Evolutionary conservation across 2,113 vertebrate genomes (phyloP), one percentile per base, ranked within the genome.

Genomic region (Caretta caretta): DNA sequence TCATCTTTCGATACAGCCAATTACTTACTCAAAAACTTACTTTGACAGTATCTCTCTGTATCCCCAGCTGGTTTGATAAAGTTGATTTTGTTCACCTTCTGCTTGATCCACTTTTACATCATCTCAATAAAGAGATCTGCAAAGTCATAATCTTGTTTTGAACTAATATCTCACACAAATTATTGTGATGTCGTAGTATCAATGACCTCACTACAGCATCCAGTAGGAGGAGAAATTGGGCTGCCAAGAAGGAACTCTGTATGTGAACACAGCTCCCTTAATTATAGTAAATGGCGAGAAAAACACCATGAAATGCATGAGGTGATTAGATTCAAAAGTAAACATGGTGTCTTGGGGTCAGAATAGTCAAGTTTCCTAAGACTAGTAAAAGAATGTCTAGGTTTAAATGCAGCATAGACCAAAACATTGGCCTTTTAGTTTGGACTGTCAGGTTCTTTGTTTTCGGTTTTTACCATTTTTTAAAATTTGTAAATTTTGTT

Each of bases 391-490:
- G n/a, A 62, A 62, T 62, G 1, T 2, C 31, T 79, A 42, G 48
- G 0, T 35, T 91, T 54, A 6, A 82, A 51, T 51, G 1, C 1
- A 1, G 14, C 5, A 0, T n/a, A 38, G 93, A 57, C n/a, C 8
- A 27, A 78, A 72, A 72, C 8, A 38, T 69, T 72, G 65, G 35
- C n/a, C 65, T 72, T 69, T 19, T n/a, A 10, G n/a, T 72, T 72
- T n/a, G 35, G 65, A 8, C 17, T 69, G 38, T n/a, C 35, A 20
- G 13, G 65, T 38, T 72, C 31, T 65, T 69, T 38, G 35, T 38
- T 38, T 11, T 38, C 65, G 22, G 10, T 72, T 38, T 72, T 20
- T 72, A 38, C n/a, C 8, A 35, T n/a, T 19, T 22, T 38, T 72
- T 72, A 62, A 65, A 62, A 65, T 6, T 31, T 62, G 29, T 62